phyloP scores from a whole-genome alignment of 2,113 vertebrate species.

The Dasyornis broadbenti region DNA sequence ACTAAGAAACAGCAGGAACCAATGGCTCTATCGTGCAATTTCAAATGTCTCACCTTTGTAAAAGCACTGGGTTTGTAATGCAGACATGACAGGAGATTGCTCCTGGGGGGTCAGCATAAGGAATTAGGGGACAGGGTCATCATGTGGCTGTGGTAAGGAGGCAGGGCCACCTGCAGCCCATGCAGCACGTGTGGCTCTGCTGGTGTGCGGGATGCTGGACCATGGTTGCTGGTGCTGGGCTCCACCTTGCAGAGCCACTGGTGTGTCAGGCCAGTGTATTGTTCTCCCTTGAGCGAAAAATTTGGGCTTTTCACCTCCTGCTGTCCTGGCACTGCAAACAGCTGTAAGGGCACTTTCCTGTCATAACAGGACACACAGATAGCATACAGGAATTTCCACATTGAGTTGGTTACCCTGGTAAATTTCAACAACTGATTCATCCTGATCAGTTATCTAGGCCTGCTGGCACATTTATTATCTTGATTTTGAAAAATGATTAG shows the following conservation, averaged over 20 bases:
- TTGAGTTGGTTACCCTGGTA: neutral
- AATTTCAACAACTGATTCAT: neutral
- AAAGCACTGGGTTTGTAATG: neutral
- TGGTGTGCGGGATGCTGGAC: neutral
- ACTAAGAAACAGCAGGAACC: neutral
- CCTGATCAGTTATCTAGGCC: neutral
- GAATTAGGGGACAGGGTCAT: neutral
- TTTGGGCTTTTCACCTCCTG: neutral
- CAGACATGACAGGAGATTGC: neutral
- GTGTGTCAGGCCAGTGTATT: fast-evolving
- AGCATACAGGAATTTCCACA: neutral
- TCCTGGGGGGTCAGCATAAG: neutral
- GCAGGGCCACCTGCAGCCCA: neutral
- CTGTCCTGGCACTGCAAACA: neutral
- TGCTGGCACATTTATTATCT: neutral
- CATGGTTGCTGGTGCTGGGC: neutral
- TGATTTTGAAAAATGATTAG: neutral
- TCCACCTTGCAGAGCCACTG: fast-evolving
- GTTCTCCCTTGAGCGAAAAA: neutral
- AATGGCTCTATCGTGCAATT: neutral
- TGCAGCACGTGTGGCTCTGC: fast-evolving
- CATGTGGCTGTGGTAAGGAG: neutral
- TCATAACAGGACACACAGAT: fast-evolving
- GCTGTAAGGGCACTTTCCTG: neutral
- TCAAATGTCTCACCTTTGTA: fast-evolving